Percentiles rank a stretch among this genome's conserved stretches.
These are phyloP conservation scores for Ficedula albicollis DNA, from an alignment of 2,797 vertebrate genomes.

Conservation along the genomic window DNA sequence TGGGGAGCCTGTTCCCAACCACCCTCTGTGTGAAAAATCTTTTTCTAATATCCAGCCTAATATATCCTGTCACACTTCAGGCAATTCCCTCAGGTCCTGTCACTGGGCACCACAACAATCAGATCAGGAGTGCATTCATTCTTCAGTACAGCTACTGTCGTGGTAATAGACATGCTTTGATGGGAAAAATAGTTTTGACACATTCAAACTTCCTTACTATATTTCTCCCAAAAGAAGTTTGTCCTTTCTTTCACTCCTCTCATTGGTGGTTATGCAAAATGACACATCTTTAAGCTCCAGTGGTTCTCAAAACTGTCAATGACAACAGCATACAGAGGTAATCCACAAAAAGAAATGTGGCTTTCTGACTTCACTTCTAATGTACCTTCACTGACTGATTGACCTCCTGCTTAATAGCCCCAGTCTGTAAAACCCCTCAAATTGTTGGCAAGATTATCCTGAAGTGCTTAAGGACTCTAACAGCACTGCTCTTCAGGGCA, in stretches of 20 bases:
- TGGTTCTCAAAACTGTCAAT: neutral
- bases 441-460: neutral
- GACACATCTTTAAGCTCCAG: neutral
- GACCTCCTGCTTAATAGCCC: neutral
- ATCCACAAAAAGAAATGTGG: neutral
- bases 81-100: neutral
- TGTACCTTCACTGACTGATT: neutral
- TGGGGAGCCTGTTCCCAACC: neutral
- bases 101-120: neutral
- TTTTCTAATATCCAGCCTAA: neutral
- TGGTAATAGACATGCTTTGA: neutral
- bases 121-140: neutral
- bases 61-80: neutral
- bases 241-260: neutral
- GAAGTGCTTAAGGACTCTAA: neutral
- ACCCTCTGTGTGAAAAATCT: neutral
- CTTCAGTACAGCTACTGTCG: neutral
- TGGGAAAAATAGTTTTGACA: slow-evolving; percentile 15
- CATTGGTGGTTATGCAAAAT: neutral
- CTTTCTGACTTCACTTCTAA: neutral
- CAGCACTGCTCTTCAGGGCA: neutral
- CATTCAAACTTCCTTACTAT: neutral
- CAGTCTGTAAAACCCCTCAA: neutral
- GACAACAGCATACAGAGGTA: neutral
- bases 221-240: neutral